These are phyloP conservation scores for Sciurus carolinensis DNA, from an alignment of 2,797 vertebrate species.

Conservation along the genomic window DNA sequence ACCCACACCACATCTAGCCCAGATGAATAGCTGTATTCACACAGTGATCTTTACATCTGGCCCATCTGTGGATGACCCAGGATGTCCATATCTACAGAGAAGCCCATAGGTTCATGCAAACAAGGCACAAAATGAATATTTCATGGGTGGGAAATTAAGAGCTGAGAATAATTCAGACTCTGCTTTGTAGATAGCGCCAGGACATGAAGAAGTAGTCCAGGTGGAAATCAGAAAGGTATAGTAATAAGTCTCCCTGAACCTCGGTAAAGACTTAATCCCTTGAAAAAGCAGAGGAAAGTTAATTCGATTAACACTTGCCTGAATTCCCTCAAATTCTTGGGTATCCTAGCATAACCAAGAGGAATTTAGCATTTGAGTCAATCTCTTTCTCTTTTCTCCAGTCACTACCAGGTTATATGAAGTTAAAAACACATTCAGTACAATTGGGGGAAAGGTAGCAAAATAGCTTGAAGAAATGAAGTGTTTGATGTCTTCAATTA, in stretches of 20 bases:
- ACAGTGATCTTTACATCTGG: not conserved
- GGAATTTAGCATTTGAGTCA: constrained; percentile 42
- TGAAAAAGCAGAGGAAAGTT: constrained; percentile 61
- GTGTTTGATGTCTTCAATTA: constrained; percentile 87
- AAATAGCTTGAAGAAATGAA: constrained; percentile 78
- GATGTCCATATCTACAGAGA: not conserved
- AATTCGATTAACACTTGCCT: constrained; percentile 70
- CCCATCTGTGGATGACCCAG: not conserved
- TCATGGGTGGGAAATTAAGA: not conserved
- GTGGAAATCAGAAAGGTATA: constrained; percentile 58
- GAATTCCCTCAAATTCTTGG: constrained; percentile 61
- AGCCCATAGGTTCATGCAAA: not conserved
- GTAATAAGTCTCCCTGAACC: constrained; percentile 32
- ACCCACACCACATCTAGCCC: too few relatives aligned
- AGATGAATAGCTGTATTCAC: not conserved
- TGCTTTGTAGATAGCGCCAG: not conserved
- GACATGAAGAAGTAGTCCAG: not conserved
- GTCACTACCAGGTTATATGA: constrained; percentile 47
- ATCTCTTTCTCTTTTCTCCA: constrained; percentile 12
- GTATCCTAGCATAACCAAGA: constrained; percentile 53
- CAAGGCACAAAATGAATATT: not conserved
- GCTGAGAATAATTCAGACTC: not conserved
- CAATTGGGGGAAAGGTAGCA: constrained; percentile 28
- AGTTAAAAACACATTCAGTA: constrained; percentile 52
- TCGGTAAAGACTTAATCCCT: constrained; percentile 41